Evolutionary conservation across 2,888 invertebrate genomes (phyloP).

Genomic region (Dyspetes luteomarginatus): DNA sequence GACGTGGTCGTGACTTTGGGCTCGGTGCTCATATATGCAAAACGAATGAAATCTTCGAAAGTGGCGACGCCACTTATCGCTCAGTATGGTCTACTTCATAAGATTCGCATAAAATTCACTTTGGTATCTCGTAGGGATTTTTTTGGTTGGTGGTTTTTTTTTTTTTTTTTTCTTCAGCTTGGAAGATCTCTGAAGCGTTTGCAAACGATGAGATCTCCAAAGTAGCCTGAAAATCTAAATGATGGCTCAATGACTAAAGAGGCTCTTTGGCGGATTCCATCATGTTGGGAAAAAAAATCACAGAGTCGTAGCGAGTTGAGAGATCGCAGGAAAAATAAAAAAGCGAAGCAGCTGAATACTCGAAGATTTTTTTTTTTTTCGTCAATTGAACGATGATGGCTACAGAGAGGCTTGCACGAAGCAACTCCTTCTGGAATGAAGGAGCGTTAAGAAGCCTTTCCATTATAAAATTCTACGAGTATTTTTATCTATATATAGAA

Average conservation of each 20-base stretch:
- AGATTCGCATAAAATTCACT: constrained; percentile 3
- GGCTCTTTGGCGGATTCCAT: not conserved
- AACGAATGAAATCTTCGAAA: constrained; percentile 47
- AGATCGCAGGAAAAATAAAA: not conserved
- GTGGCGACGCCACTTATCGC: constrained; percentile 47
- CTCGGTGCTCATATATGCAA: not conserved
- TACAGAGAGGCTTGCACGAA: constrained; percentile 28
- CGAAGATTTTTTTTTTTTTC: constrained; percentile 23
- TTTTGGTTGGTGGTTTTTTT: not conserved
- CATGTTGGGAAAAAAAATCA: not conserved
- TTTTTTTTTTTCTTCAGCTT: not conserved
- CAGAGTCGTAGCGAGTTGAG: not conserved
- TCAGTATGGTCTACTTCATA: constrained; percentile 23
- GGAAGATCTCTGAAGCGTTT: constrained; percentile 15
- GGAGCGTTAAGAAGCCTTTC: constrained; percentile 63
- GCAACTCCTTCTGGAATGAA: constrained; percentile 68
- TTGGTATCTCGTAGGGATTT: constrained; percentile 18
- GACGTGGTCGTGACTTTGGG: constrained; percentile 1
- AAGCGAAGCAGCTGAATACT: not conserved
- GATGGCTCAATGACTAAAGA: constrained; percentile 7
- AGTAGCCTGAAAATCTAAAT: constrained; percentile 27
- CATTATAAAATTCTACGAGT: not conserved
- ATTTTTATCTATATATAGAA: constrained; percentile 14
- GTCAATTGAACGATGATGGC: constrained; percentile 12
- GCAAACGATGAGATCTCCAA: constrained; percentile 5